phyloP scores from a whole-genome alignment of 2,113 vertebrate species.

The Grammomys dolichurus region DNA sequence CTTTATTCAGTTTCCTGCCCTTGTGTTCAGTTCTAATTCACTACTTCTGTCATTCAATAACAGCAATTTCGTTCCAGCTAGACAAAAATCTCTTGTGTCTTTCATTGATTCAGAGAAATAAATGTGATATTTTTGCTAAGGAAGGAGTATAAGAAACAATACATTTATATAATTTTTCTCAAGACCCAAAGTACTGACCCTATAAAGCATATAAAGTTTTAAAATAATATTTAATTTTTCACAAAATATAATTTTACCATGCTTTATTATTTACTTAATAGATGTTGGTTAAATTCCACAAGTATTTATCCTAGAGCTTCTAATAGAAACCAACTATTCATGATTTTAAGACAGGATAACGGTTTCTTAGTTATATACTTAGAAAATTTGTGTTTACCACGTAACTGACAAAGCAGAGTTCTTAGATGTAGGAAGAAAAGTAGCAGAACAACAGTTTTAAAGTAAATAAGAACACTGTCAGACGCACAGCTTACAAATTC shows the following conservation, averaged over 20 bases:
- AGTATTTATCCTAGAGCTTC: neutral
- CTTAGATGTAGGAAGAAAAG: neutral
- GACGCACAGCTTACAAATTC: neutral
- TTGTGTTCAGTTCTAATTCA: conserved; percentile 55
- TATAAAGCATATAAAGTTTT: neutral
- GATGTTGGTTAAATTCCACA: conserved; percentile 30
- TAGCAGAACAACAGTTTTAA: neutral
- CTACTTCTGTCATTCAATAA: conserved; percentile 20
- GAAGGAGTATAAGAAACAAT: neutral
- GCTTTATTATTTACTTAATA: conserved; percentile 27
- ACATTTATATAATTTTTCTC: conserved; percentile 4
- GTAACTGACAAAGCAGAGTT: neutral
- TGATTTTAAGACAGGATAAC: neutral
- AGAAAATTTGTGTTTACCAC: neutral
- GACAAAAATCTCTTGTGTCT: conserved; percentile 5
- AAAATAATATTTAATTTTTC: neutral
- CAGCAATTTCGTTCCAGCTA: conserved; percentile 38
- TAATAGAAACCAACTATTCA: neutral
- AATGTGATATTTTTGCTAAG: neutral
- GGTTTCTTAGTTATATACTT: neutral
- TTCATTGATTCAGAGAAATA: conserved; percentile 52
- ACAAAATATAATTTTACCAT: neutral
- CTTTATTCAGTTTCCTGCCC: conserved; percentile 52
- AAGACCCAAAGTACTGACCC: neutral
- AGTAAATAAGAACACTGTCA: neutral